Conservation (phyloP, 2,797 vertebrate genomes). For the Synaphobranchus kaupii region DNA sequence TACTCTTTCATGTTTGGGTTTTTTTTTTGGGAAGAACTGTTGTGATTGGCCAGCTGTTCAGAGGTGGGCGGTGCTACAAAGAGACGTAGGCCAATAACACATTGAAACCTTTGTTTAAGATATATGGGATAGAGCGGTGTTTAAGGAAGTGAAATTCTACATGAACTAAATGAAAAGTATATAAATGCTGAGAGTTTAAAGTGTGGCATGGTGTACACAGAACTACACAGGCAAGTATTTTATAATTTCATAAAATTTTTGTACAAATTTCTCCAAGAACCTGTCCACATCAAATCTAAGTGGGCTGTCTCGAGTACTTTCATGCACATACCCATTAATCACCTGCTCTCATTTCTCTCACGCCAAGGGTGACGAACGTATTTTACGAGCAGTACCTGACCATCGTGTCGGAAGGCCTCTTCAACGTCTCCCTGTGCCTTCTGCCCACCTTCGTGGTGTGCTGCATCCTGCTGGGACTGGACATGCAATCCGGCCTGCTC, state of each 20-base stretch:
- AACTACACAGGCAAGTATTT: too few species aligned
- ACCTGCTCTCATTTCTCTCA: not conserved
- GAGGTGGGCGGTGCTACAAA: not conserved
- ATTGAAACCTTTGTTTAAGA: too few species aligned
- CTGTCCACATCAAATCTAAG: too few species aligned
- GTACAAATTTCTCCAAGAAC: too few species aligned
- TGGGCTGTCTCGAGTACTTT: not conserved
- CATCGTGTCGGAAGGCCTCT: constrained; percentile 78
- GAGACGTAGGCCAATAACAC: too few species aligned
- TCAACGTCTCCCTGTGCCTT: constrained; percentile 82
- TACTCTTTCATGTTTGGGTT: not conserved
- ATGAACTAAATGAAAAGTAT: too few species aligned
- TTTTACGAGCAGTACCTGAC: constrained; percentile 89
- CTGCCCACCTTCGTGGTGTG: constrained; percentile 87
- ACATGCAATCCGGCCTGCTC: constrained; percentile 81
- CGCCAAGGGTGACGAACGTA: constrained; percentile 80
- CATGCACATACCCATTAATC: not conserved
- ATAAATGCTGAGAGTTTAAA: too few species aligned
- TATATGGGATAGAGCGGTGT: too few species aligned
- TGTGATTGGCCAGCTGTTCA: not conserved
- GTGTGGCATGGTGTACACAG: too few species aligned
- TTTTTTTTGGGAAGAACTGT: not conserved
- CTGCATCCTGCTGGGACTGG: constrained; percentile 87
- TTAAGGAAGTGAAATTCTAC: too few species aligned
- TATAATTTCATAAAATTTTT: too few species aligned